Percentiles rank a stretch among this genome's conserved stretches.
These are phyloP conservation scores for Iguana delicatissima DNA, from an alignment of 2,797 vertebrate genomes.

Conservation along the genomic window DNA sequence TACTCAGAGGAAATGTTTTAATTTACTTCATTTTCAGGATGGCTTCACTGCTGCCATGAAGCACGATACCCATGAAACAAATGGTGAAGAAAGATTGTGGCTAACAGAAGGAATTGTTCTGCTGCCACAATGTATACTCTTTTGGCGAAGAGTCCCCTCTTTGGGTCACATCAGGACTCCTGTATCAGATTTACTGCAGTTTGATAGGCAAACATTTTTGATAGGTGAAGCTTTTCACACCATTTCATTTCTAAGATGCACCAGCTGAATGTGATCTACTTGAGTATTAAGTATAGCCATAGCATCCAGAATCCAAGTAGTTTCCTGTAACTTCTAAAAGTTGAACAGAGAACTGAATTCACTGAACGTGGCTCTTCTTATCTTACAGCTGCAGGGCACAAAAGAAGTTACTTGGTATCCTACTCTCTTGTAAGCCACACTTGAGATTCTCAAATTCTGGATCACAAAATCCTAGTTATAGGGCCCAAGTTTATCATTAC, in stretches of 20 bases:
- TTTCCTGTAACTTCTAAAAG: background rate
- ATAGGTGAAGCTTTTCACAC: background rate
- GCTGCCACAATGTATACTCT: background rate
- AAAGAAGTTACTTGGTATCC: background rate
- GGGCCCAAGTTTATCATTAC: slow-evolving; percentile 12
- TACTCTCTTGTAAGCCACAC: background rate
- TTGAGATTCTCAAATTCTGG: background rate
- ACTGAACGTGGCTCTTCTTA: background rate
- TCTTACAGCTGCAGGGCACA: background rate
- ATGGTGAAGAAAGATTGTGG: background rate
- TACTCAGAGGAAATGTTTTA: background rate
- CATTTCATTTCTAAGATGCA: background rate
- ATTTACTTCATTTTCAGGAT: background rate
- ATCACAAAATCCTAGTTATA: background rate
- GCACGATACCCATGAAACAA: background rate
- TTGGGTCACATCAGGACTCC: background rate
- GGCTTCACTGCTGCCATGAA: background rate
- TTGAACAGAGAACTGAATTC: background rate
- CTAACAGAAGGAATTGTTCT: background rate
- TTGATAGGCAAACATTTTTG: background rate
- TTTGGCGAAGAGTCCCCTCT: background rate
- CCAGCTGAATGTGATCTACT: background rate
- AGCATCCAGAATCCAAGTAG: background rate
- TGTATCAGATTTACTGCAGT: background rate
- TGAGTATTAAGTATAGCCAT: background rate